These are phyloP conservation scores for Phrynocephalus guinanensis DNA, from an alignment of 2,797 vertebrate species.

Conservation along the genomic window DNA sequence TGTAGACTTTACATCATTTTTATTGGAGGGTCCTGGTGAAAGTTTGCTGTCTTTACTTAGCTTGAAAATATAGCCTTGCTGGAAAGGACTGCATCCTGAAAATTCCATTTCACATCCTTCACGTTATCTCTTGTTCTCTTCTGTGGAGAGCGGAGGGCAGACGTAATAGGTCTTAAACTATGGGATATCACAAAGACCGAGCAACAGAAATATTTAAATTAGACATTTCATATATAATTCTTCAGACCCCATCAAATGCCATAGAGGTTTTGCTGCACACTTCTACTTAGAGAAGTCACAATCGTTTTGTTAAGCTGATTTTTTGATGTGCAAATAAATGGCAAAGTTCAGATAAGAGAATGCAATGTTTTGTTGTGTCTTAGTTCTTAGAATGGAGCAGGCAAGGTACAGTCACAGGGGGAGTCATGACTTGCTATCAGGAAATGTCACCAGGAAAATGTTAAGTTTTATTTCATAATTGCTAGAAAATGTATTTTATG, in stretches of 20 bases:
- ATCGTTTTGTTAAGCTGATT: constrained; percentile 62
- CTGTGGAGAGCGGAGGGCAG: constrained; percentile 44
- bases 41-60: constrained; percentile 58
- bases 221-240: constrained; percentile 65
- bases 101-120: constrained; percentile 40
- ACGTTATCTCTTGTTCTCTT: constrained; percentile 61
- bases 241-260: constrained; percentile 56
- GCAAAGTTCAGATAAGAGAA: constrained; percentile 66
- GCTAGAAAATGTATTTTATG: constrained; percentile 65
- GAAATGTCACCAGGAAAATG: constrained; percentile 66
- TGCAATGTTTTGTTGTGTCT: constrained; percentile 58
- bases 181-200: constrained; percentile 59
- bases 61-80: constrained; percentile 60
- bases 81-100: constrained; percentile 50
- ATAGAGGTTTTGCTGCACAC: constrained; percentile 65
- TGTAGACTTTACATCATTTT: constrained; percentile 59
- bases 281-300: constrained; percentile 56
- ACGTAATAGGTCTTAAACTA: constrained; percentile 65
- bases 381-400: constrained; percentile 45
- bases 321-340: constrained; percentile 73
- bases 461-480: constrained; percentile 67
- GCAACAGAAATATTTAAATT: constrained; percentile 70
- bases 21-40: constrained; percentile 52
- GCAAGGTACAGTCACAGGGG: constrained; percentile 38
- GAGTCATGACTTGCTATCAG: neutral